Evolutionary conservation across 2,113 vertebrate species (phyloP).

Genomic region (Lasiurus cinereus): DNA sequence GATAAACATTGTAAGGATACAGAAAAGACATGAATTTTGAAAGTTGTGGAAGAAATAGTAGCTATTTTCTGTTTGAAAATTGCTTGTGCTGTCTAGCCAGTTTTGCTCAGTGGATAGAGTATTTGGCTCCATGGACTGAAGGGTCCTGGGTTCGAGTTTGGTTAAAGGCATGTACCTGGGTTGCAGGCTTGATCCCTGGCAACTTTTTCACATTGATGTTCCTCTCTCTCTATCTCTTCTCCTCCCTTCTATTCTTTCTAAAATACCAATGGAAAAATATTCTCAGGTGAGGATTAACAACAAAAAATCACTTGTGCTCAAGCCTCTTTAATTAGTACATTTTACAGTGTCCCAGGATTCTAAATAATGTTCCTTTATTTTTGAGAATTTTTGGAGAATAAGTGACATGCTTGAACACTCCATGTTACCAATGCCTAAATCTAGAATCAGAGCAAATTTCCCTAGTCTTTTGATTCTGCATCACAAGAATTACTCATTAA

Average conservation of each 20-base stretch:
- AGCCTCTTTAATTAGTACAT: neutral
- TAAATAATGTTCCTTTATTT: constrained; percentile 58
- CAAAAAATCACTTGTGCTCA: neutral
- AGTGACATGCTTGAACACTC: neutral
- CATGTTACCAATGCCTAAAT: neutral
- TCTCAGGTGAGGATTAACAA: too few relatives aligned
- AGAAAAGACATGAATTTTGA: neutral
- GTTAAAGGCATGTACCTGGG: too few relatives aligned
- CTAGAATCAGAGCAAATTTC: neutral
- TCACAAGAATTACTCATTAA: constrained; percentile 8
- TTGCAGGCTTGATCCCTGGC: too few relatives aligned
- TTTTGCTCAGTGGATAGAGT: too few relatives aligned
- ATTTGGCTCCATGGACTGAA: too few relatives aligned
- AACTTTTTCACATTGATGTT: too few relatives aligned
- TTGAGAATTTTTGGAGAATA: constrained; percentile 52
- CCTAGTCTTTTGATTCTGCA: constrained; percentile 28
- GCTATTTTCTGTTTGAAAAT: constrained; percentile 43
- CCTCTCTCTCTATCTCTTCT: too few relatives aligned
- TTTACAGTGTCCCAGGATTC: neutral
- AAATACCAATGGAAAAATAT: too few relatives aligned
- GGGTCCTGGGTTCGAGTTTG: too few relatives aligned
- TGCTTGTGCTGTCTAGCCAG: neutral
- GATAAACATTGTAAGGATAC: constrained; percentile 3
- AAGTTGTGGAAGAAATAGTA: constrained; percentile 28
- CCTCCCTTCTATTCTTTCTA: too few relatives aligned